Percentiles rank a stretch among this genome's conserved stretches.
These are phyloP conservation scores for Spheniscus mendiculus DNA, from an alignment of 2,113 vertebrate genomes.

Conservation along the genomic window DNA sequence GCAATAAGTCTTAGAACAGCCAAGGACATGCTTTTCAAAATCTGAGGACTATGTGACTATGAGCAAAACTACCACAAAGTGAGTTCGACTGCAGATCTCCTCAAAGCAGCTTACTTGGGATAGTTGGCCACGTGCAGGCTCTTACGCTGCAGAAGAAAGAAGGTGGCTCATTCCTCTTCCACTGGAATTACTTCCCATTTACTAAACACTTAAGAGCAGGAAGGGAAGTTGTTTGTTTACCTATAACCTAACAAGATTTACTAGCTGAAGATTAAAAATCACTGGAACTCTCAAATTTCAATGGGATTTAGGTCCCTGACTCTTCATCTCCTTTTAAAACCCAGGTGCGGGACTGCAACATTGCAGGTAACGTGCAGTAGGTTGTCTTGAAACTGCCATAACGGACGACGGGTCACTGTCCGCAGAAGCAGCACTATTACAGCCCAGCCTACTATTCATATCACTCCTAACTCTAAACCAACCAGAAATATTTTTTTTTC, in stretches of 20 bases:
- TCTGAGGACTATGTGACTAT: neutral
- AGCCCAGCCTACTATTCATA: neutral
- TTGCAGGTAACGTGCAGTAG: rapidly evolving
- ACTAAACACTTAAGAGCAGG: neutral
- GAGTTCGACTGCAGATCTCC: neutral
- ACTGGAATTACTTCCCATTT: neutral
- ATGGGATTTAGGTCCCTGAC: neutral
- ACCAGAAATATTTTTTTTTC: neutral
- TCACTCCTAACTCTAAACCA: neutral
- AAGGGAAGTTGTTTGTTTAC: neutral
- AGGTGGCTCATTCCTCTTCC: neutral
- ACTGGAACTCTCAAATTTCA: neutral
- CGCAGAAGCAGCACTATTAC: neutral
- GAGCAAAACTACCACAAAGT: neutral
- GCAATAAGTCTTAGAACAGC: neutral
- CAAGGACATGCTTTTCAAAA: neutral
- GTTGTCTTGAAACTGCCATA: neutral
- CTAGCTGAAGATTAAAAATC: neutral
- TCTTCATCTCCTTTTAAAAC: neutral
- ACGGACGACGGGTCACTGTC: neutral
- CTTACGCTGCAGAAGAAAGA: neutral
- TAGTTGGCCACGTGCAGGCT: neutral
- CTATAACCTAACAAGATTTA: neutral
- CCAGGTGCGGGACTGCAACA: neutral
- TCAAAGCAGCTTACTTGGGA: neutral